Evolutionary conservation across 1,140 invertebrate genomes (phyloP).

Genomic region (Drosophila punjabiensis): DNA sequence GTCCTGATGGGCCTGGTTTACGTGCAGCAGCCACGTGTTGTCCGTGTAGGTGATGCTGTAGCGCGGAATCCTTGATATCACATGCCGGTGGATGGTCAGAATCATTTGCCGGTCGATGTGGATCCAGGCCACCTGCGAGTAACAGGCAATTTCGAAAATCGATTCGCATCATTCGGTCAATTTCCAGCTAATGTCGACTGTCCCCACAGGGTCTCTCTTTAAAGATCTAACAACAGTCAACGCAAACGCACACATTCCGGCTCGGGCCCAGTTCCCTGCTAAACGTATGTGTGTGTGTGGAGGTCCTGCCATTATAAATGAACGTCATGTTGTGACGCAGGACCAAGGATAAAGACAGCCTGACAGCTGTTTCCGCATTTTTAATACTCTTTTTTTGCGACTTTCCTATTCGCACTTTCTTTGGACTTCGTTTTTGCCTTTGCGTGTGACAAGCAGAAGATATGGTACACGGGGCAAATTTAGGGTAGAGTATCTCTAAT

Average conservation of each 20-base stretch:
- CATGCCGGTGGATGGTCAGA: conserved; percentile 95
- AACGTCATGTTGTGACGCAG: conserved; percentile 69
- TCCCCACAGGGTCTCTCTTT: conserved; percentile 4
- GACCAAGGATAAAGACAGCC: conserved; percentile 58
- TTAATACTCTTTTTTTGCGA: conserved; percentile 71
- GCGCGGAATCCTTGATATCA: conserved; percentile 93
- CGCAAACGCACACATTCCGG: neutral
- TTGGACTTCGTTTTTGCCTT: conserved; percentile 55
- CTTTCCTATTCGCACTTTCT: conserved; percentile 48
- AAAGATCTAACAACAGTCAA: conserved; percentile 17
- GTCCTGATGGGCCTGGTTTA: conserved; percentile 94
- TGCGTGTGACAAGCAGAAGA: conserved; percentile 61
- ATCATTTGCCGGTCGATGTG: conserved; percentile 98
- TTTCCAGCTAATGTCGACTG: conserved; percentile 10
- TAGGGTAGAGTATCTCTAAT: neutral
- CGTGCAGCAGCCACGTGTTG: conserved; percentile 95
- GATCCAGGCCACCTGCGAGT: conserved; percentile 94
- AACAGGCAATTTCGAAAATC: conserved; percentile 22
- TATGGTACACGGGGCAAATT: conserved; percentile 8
- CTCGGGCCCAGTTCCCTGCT: conserved; percentile 1
- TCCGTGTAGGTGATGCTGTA: conserved; percentile 96
- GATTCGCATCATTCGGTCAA: conserved; percentile 35
- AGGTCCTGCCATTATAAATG: conserved; percentile 70
- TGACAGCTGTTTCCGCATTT: conserved; percentile 84
- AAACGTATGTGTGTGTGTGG: conserved; percentile 22